A percentile compares a stretch with the other conserved stretches of the same genome.
Conservation (phyloP, 1,140 invertebrate genomes). For the Pectinophora gossypiella region DNA sequence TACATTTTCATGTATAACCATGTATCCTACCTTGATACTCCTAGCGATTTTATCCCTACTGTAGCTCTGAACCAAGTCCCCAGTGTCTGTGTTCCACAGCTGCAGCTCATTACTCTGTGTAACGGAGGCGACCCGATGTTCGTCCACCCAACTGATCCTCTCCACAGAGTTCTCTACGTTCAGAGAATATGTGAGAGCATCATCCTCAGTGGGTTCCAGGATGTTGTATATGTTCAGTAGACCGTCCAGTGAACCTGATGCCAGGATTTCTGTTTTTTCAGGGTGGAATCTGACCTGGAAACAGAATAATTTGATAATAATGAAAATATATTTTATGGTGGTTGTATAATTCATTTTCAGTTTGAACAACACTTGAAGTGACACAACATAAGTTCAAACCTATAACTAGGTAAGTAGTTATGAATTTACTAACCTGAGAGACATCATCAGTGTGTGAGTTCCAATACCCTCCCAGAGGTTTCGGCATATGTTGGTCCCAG, state of each 20-base stretch:
- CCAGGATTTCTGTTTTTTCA: slow-evolving; percentile 80
- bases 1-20: no score
- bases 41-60: slow-evolving; percentile 75
- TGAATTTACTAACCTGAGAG: slow-evolving; percentile 77
- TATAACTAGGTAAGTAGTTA: no score
- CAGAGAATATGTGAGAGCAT: slow-evolving; percentile 86
- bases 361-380: no score
- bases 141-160: slow-evolving; percentile 75
- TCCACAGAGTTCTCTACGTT: slow-evolving; percentile 91
- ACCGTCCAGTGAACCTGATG: slow-evolving; percentile 88
- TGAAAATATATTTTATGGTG: no score
- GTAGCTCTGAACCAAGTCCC: slow-evolving; percentile 76
- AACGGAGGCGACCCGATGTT: slow-evolving; percentile 77
- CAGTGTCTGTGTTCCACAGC: slow-evolving; percentile 81
- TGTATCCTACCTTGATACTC: slow-evolving; percentile 44
- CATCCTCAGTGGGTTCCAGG: slow-evolving; percentile 84
- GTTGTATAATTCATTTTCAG: no score
- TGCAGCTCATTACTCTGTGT: slow-evolving; percentile 85
- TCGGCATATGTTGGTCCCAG: slow-evolving; percentile 84
- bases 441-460: slow-evolving; percentile 91
- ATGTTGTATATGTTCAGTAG: slow-evolving; percentile 92
- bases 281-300: slow-evolving; percentile 85
- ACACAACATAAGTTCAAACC: no score
- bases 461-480: slow-evolving; percentile 88
- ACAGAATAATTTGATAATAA: not conserved